Base-by-base conservation (phyloP, 2,113 vertebrate species). In the Scatophagus argus region DNA sequence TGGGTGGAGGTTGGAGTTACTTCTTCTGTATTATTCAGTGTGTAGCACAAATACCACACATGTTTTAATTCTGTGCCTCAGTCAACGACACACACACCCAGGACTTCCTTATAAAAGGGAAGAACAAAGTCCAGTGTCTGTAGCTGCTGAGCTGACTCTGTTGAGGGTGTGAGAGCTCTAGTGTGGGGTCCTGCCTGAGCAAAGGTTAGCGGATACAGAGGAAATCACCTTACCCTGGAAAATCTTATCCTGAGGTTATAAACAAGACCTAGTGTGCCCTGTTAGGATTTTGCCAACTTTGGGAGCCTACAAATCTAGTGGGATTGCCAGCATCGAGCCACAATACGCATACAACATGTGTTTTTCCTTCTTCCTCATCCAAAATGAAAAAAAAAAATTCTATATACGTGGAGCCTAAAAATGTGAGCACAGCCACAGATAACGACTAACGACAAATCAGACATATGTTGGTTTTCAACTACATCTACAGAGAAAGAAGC, bases 101-200 rank as follows among this genome's bases (percentile, higher is more conserved):
- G 66, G 83, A 81, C 87, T 83, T 89, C 79, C 89, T 88, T 27
- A 58, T 86, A 49, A 83, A 82, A 36, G 23, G 74, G 43, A 63
- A 82, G 85, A 14, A 46, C 92, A 88, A 93, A 92, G 93, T 94
- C 87, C 89, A 16, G 21, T 2, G 29, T 29, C 39, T 21, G 65
- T 39, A 29, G 64, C 36, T 16, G 54, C 39, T n/a, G 60, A 72
- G 68, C 31, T 19, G 6, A 61, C 46, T 61, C 38, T 38, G 55
- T 41, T 65, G 36, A 66, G 75, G 81, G 86, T 74, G 86, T 87
- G 84, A 76, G 59, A 32, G 52, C 46, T 44, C 68, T 9, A 63
- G 8, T 29, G 41, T 7, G 7, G 38, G 21, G 56, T 85, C 79
- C 43, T 8, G 0, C 34, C 56, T 17, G 85, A 62, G 39, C 87